Evolutionary conservation across 1,140 invertebrate genomes (phyloP), one percentile per base, ranked within the genome.

Genomic region (Atta cephalotes): DNA sequence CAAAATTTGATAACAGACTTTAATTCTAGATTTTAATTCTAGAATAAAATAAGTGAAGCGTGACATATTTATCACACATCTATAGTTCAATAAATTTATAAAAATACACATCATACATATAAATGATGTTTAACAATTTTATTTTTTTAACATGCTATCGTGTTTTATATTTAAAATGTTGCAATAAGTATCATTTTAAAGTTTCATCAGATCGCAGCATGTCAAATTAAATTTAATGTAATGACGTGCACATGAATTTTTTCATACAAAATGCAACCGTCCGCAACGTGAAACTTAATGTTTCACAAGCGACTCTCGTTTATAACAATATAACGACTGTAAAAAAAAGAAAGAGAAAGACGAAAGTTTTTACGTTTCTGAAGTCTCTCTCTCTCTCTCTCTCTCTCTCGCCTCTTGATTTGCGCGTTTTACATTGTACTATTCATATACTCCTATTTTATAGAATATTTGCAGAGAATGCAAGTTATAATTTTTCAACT

Each of bases 401-500:
- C 16, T 16, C 6, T 28, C 39, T 28, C 39, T 82, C 49, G 35
- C 25, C 18, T 62, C n/a, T 35, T 12, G 45, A 74, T 35, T n/a
- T 31, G 53, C 51, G 21, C 51, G 21, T 39, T 21, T 56, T 81
- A 79, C 25, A 7, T 45, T 16, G 18, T 12, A 3, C 5, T 60
- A 1, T 68, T 4, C n/a, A 5, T n/a, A 21, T 9, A n/a, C 18
- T 49, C 21, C n/a, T 31, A 16, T 66, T 81, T 72, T 58, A 49
- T n/a, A 4, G 49, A 70, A 51, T 66, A 25, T 63, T 66, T 35
- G 56, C 56, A 45, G 39, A 51, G 28, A 82, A 62, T 35, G 79
- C 53, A 21, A 62, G 70, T 62, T 58, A 39, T 76, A 84, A 84
- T 84, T 84, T 84, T 84, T 84, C 56, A 39, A 14, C 56, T 45